Evolutionary conservation across 2,888 invertebrate genomes (phyloP).

Genomic region (Eudasyphora cyanicolor): DNA sequence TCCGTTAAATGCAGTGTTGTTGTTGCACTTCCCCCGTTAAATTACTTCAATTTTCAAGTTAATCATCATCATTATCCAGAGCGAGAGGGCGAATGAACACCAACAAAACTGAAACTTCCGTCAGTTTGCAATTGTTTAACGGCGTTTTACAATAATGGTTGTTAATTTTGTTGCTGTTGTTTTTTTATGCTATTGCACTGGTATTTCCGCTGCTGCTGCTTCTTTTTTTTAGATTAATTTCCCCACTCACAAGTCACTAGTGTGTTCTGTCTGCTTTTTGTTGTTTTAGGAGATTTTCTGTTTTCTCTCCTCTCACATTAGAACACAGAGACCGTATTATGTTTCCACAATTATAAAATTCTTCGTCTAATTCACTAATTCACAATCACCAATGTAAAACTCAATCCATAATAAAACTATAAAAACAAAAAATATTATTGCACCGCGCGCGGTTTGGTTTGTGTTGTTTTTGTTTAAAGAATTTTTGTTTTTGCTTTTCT

Average conservation of each 20-base stretch:
- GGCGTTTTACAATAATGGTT: slow-evolving; percentile 5
- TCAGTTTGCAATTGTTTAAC: slow-evolving; percentile 33
- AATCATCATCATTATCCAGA: slow-evolving; percentile 9
- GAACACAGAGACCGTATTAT: background rate
- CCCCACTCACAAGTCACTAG: background rate
- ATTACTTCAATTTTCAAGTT: slow-evolving; percentile 4
- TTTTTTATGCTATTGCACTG: slow-evolving; percentile 20
- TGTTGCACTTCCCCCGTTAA: background rate
- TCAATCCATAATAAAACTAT: background rate
- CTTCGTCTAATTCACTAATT: slow-evolving; percentile 16
- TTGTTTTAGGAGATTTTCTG: no score
- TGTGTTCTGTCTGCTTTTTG: slow-evolving; percentile 32
- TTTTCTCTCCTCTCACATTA: slow-evolving; percentile 29
- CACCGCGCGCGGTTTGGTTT: background rate
- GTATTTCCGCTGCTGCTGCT: slow-evolving; percentile 22
- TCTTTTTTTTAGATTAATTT: background rate
- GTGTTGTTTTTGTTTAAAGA: slow-evolving; percentile 1
- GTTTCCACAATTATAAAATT: no score
- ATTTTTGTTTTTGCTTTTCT: no score
- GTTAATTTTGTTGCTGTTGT: background rate
- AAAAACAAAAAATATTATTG: background rate
- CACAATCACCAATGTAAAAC: background rate
- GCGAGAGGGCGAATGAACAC: no score
- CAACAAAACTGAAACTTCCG: background rate
- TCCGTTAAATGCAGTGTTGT: background rate